Evolutionary conservation across 2,113 vertebrate genomes (phyloP).

Genomic region (Podocnemis expansa): DNA sequence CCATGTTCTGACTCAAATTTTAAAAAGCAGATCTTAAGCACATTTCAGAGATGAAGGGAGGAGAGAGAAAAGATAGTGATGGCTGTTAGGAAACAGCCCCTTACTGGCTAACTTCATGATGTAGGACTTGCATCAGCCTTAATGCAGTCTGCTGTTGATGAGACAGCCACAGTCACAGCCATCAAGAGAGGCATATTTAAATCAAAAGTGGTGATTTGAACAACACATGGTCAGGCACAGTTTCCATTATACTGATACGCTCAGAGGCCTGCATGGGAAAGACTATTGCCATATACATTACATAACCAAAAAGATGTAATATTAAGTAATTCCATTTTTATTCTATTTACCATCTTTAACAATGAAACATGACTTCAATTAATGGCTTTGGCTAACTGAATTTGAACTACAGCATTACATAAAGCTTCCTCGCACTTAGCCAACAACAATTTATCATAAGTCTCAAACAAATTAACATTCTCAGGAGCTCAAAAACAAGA

Average conservation of each 20-base stretch:
- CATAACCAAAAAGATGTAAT: not conserved
- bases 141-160: rapidly evolving
- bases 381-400: not conserved
- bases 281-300: not conserved
- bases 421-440: not conserved
- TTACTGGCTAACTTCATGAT: not conserved
- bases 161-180: not conserved
- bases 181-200: not conserved
- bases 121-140: not conserved
- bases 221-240: not conserved
- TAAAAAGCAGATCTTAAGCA: not conserved
- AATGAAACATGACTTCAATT: not conserved
- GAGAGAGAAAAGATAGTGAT: not conserved
- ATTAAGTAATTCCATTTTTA: not conserved
- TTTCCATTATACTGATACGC: not conserved
- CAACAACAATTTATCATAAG: not conserved
- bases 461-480: not conserved
- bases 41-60: too few species aligned
- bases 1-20: not conserved
- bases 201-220: not conserved
- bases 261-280: not conserved
- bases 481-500: not conserved
- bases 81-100: not conserved
- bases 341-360: not conserved
- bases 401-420: not conserved